Base-by-base conservation (phyloP, 2,113 vertebrate genomes). In the Stigmatopora nigra region DNA sequence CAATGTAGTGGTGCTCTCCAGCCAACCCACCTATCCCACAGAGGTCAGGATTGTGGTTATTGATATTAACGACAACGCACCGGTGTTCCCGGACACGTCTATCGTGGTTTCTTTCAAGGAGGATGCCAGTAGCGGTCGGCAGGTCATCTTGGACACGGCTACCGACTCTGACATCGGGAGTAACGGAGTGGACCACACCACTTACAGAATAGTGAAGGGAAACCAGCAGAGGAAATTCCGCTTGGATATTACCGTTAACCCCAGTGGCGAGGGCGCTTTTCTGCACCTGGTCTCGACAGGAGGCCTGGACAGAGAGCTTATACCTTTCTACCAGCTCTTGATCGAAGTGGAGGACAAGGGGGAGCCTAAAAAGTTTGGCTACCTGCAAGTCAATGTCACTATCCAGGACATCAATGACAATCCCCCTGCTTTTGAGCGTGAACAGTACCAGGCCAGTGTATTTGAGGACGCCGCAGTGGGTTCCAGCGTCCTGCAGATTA, bases 381-480 rank as follows among this genome's bases (percentile, higher is more conserved):
- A 92, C 86, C 84, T 99, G 19, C 95, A 95, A 89, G 97, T 99
- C 3, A 99, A 99, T 0, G 95, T 99, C 68, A 98, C 93, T 0
- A 92, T 99, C 17, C 95, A 98, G 78, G 97, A 99, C 76, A 93
- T 96, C 61, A 99, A 99, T 1, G 97, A 99, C 83, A 98, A 99
- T 83, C 93, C 96, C 0, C 97, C 96, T 0, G 6, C 90, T 16
- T 99, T 99, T 69, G 92, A 93, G 59, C 89, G 90, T 35, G 88
- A 93, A 0, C 93, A 94, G 47, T 98, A 99, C 81, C 92, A 94
- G 62, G 91, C 88, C 1, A 92, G 92, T 15, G 92, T 99, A 61
- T 92, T 91, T 0, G 97, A 99, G 87, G 94, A 98, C 31, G 91
- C 93, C 0, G 92, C 89, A 0, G 89, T 96, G 0, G 97, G 96